Conservation (phyloP, 2,113 vertebrate species). For the Danio rerio region DNA sequence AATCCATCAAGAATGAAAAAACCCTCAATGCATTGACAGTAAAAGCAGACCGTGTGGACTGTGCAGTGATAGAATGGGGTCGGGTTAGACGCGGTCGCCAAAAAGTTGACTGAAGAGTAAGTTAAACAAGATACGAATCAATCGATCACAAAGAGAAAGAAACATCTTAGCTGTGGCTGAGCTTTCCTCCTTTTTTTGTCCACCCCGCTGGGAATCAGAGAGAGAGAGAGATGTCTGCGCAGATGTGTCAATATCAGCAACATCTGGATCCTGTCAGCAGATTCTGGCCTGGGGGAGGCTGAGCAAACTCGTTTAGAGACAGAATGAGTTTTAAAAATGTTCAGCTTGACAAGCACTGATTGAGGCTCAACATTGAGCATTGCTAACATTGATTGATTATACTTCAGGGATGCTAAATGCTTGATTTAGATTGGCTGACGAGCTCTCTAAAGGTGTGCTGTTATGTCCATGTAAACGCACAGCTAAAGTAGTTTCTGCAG, state of each 20-base stretch:
- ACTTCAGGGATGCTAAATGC: too few species aligned
- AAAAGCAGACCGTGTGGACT: not conserved
- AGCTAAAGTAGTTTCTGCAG: too few species aligned
- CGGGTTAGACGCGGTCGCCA: not conserved
- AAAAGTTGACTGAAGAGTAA: not conserved
- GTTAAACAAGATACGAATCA: not conserved
- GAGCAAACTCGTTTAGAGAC: constrained; percentile 12
- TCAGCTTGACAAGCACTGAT: constrained; percentile 4
- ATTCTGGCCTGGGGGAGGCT: constrained; percentile 49
- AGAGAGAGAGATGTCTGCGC: constrained; percentile 37
- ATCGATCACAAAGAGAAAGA: not conserved
- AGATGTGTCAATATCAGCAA: constrained; percentile 60
- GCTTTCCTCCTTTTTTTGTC: not conserved
- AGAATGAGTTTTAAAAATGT: not conserved
- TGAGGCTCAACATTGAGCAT: not conserved
- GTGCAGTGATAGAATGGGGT: constrained; percentile 22
- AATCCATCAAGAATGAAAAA: not conserved
- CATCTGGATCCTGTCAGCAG: constrained; percentile 62
- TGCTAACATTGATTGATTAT: not conserved
- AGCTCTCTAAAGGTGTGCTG: too few species aligned
- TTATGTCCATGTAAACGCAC: too few species aligned
- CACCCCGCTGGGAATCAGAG: not conserved
- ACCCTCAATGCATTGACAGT: not conserved
- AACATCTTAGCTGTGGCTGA: not conserved
- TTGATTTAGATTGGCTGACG: too few species aligned